Percentiles rank a stretch among this genome's conserved stretches.
phyloP scores from a whole-genome alignment of 2,888 invertebrate genomes.

The Azorinus chamasolen region DNA sequence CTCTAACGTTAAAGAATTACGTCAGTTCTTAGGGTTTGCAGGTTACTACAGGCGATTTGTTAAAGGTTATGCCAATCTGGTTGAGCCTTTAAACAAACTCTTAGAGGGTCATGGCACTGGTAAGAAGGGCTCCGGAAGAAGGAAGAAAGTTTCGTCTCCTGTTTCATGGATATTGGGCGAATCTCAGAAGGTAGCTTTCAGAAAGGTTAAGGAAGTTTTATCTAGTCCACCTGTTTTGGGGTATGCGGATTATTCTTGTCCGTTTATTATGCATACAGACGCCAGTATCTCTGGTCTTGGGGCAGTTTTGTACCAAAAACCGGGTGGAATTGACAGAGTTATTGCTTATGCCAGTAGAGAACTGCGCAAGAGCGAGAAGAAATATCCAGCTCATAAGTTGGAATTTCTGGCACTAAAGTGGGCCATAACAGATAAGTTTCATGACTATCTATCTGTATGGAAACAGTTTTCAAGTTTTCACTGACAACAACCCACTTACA shows the following conservation, averaged over 20 bases:
- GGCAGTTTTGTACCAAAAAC: not conserved
- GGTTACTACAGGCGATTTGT: constrained; percentile 29
- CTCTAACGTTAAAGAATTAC: constrained; percentile 9
- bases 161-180: not conserved
- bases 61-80: constrained; percentile 8
- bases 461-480: constrained; percentile 14
- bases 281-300: not conserved
- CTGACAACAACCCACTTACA: constrained; percentile 37
- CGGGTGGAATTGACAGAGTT: not conserved
- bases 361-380: not conserved
- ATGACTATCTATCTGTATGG: constrained; percentile 14
- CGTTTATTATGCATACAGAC: not conserved
- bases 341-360: not conserved
- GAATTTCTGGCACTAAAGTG: constrained; percentile 7
- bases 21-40: constrained; percentile 25
- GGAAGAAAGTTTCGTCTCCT: not conserved
- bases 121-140: constrained; percentile 1
- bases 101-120: constrained; percentile 14
- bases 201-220: not conserved
- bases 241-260: not conserved
- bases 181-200: not conserved
- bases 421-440: constrained; percentile 1
- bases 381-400: constrained; percentile 9
- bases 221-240: not conserved
- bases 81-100: constrained; percentile 13